Evolutionary conservation across 2,797 vertebrate genomes (phyloP), one percentile per base, ranked within the genome.

Genomic region (Tolypeutes matacus): DNA sequence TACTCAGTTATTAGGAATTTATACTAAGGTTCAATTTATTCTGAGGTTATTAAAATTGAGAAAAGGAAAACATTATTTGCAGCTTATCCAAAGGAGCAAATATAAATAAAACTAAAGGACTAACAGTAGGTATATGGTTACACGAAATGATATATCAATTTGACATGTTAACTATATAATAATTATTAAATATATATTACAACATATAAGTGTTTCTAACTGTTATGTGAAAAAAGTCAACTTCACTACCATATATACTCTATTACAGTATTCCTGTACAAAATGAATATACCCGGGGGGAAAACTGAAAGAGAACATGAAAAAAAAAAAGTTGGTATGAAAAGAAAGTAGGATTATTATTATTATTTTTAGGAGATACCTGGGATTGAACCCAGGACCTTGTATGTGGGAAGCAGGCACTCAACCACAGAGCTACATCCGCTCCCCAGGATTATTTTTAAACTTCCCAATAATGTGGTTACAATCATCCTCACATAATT

Each of bases 1-100:
- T 81, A 39, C 56, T 87, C 34, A 4, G 62, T 77, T 93, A 36
- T 53, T 89, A 60, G 76, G 46, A 73, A 89, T 76, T 95, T 83
- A 91, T 76, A 49, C 39, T 76, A 90, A 73, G 46, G 49, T 83
- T 83, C 14, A 56, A 62, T 72, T 91, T 91, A 89, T 69, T 49
- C 46, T 51, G 77, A 89, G 20, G 3, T 91, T 93, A 93, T 77
- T 94, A n/a, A 86, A 77, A 92, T 21, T 80, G 73, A 91, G 70
- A 14, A 53, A 75, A 70, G 94, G 80, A 51, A 64, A 31, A 76
- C 46, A 85, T 76, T 49, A 85, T 86, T 93, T 84, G 51, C 25
- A 91, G 46, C 6, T 31, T 94, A 94, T 81, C 23, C 53, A 83
- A 94, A 96, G 88, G 36, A 81, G 34, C 46, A 73, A 67, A 72